phyloP scores from a whole-genome alignment of 2,113 vertebrate genomes.

The Halichoerus grypus region DNA sequence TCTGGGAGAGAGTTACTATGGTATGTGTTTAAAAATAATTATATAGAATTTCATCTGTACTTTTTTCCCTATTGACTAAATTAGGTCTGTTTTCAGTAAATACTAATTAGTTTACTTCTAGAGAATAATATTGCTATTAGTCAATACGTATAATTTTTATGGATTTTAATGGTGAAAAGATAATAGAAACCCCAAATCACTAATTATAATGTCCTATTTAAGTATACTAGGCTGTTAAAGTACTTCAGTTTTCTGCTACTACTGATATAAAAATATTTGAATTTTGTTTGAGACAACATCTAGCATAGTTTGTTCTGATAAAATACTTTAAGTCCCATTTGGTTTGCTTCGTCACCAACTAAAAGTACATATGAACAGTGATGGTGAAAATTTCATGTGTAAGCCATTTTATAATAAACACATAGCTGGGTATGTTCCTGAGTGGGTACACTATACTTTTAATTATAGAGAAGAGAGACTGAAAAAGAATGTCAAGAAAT shows the following conservation, averaged over 20 bases:
- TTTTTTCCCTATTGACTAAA: slow-evolving; percentile 26
- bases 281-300: background rate
- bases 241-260: background rate
- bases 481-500: background rate
- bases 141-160: background rate
- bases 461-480: background rate
- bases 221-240: background rate
- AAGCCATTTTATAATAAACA: slow-evolving; percentile 33
- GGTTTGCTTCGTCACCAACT: slow-evolving; percentile 19
- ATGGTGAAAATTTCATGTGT: background rate
- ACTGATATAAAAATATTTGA: slow-evolving; percentile 20
- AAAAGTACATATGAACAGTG: background rate
- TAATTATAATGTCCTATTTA: background rate
- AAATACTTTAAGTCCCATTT: background rate
- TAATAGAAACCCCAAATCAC: slow-evolving; percentile 20
- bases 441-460: background rate
- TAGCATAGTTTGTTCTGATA: background rate
- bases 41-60: background rate
- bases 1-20: background rate
- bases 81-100: slow-evolving; percentile 48
- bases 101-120: background rate
- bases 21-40: slow-evolving; percentile 20
- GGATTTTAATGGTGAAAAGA: slow-evolving; percentile 47
- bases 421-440: background rate
- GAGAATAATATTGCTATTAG: slow-evolving; percentile 7